Conservation (phyloP, 2,888 invertebrate genomes). For the Chrysina gloriosa region DNA sequence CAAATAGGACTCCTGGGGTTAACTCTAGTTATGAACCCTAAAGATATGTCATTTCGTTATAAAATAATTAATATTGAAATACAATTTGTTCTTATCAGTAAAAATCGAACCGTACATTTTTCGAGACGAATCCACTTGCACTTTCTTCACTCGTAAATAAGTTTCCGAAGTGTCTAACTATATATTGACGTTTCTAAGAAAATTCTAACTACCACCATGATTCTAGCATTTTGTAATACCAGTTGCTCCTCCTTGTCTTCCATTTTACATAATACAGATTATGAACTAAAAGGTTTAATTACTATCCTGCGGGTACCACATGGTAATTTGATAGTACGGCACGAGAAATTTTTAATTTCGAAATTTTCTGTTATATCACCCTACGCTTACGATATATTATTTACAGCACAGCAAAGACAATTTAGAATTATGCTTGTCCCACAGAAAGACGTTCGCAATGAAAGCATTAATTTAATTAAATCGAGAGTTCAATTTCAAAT, state of each 20-base stretch:
- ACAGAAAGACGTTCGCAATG: too few species aligned
- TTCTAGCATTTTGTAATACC: not conserved
- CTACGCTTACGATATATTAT: not conserved
- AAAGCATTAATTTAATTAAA: not conserved
- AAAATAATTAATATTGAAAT: too few species aligned
- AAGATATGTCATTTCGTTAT: too few species aligned
- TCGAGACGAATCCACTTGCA: not conserved
- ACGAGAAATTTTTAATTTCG: not conserved
- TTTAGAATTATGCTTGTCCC: not conserved
- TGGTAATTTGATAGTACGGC: not conserved
- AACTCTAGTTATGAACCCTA: too few species aligned
- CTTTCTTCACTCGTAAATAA: too few species aligned
- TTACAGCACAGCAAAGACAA: not conserved
- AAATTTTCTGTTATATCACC: not conserved
- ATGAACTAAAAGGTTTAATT: too few species aligned
- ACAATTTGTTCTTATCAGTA: too few species aligned
- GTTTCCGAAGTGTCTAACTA: too few species aligned
- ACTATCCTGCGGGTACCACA: not conserved
- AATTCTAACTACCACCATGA: not conserved
- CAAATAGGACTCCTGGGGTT: too few species aligned
- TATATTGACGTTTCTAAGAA: not conserved
- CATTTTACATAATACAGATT: too few species aligned
- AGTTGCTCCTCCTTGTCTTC: not conserved
- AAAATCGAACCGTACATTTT: too few species aligned
- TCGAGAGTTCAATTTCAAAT: not conserved